A percentile compares a stretch with the other conserved stretches of the same genome.
phyloP scores from a whole-genome alignment of 2,113 vertebrate species.

The Mustelus asterias region DNA sequence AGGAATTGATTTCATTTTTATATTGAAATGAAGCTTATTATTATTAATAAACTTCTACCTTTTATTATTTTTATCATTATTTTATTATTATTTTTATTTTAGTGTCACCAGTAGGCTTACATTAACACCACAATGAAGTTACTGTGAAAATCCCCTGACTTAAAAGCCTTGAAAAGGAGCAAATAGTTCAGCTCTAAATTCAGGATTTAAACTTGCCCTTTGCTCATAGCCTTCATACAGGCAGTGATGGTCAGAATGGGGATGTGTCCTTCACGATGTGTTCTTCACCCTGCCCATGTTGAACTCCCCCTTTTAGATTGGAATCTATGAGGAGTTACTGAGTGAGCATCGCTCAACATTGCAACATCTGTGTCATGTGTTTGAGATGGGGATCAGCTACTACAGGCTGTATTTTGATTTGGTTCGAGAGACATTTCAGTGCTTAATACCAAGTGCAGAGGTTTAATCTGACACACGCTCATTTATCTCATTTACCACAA shows the following conservation, averaged over 20 bases:
- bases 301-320: not conserved
- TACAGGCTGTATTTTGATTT: not conserved
- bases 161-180: not conserved
- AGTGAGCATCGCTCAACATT: not conserved
- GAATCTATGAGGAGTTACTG: not conserved
- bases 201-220: not conserved
- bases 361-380: not conserved
- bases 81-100: no score
- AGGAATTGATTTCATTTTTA: not conserved
- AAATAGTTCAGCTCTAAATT: not conserved
- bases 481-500: slow-evolving; percentile 3
- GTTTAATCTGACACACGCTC: not conserved
- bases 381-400: not conserved
- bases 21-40: not conserved
- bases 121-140: no score
- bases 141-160: not conserved
- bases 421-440: not conserved
- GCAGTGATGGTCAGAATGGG: not conserved
- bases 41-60: no score
- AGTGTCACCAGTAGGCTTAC: no score
- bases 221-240: not conserved
- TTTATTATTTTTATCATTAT: no score
- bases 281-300: not conserved
- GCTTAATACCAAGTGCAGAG: not conserved
- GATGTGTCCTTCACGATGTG: not conserved